Evolutionary conservation across 2,888 invertebrate genomes (phyloP).

Genomic region (Drosophila planitibia): DNA sequence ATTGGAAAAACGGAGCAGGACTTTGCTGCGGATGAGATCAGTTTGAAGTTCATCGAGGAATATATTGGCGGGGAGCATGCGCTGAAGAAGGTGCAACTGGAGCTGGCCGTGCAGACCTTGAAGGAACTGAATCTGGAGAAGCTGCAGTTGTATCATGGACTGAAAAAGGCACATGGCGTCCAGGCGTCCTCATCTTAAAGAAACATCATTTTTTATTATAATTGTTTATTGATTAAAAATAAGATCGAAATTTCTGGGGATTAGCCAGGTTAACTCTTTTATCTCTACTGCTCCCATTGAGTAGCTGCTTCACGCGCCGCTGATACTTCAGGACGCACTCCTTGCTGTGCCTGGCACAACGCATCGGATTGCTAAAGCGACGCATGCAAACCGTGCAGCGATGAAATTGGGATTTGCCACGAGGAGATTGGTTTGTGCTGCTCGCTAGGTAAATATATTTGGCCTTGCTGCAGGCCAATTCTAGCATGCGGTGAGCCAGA

Average conservation of each 20-base stretch:
- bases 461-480: conserved; percentile 36
- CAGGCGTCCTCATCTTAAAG: conserved; percentile 69
- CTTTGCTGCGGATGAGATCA: conserved; percentile 86
- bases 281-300: background rate
- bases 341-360: conserved; percentile 27
- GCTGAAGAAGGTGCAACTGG: conserved; percentile 89
- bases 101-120: conserved; percentile 90
- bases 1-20: conserved; percentile 87
- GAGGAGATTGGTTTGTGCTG: background rate
- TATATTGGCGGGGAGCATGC: conserved; percentile 88
- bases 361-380: conserved; percentile 30
- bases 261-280: background rate
- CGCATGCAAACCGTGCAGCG: conserved; percentile 49
- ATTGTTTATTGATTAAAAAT: conserved; percentile 15
- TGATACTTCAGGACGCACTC: conserved; percentile 41
- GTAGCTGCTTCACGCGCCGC: background rate
- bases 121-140: conserved; percentile 89
- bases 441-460: conserved; percentile 35
- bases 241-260: background rate
- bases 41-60: conserved; percentile 87
- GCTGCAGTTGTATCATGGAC: conserved; percentile 87
- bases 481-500: conserved; percentile 51
- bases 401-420: background rate
- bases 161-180: conserved; percentile 89
- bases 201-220: conserved; percentile 45